phyloP scores from a whole-genome alignment of 2,797 vertebrate species.

The Garrulus glandarius region DNA sequence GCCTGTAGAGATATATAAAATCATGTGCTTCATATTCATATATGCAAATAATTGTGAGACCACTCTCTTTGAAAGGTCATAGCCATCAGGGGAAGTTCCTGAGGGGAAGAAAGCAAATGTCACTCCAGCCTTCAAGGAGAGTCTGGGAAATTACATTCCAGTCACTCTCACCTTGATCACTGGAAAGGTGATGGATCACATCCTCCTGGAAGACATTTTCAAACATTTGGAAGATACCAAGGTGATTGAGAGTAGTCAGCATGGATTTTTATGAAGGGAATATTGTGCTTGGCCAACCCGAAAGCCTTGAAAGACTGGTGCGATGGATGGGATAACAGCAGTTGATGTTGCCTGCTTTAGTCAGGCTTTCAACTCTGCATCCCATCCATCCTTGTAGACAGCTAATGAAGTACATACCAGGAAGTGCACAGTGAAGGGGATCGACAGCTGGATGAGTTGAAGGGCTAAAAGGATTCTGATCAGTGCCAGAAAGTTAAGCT shows the following conservation, averaged over 20 bases:
- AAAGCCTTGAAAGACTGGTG: neutral
- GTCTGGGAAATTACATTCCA: neutral
- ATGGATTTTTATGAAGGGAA: neutral
- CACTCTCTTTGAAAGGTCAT: neutral
- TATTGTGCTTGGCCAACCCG: neutral
- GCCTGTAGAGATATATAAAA: neutral
- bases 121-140: neutral
- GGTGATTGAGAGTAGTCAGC: neutral
- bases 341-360: neutral
- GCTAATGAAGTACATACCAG: neutral
- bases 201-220: neutral
- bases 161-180: neutral
- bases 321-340: accelerated
- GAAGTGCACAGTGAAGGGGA: no score
- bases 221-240: neutral
- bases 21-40: neutral
- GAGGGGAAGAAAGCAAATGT: neutral
- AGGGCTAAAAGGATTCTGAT: neutral
- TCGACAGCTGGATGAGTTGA: neutral
- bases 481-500: neutral
- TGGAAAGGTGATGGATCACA: neutral
- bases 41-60: neutral
- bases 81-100: neutral
- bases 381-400: neutral
- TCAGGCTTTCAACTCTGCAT: neutral